Evolutionary conservation across 1,140 invertebrate genomes (phyloP), one percentile per base, ranked within the genome.

Genomic region (Monochamus saltuarius): DNA sequence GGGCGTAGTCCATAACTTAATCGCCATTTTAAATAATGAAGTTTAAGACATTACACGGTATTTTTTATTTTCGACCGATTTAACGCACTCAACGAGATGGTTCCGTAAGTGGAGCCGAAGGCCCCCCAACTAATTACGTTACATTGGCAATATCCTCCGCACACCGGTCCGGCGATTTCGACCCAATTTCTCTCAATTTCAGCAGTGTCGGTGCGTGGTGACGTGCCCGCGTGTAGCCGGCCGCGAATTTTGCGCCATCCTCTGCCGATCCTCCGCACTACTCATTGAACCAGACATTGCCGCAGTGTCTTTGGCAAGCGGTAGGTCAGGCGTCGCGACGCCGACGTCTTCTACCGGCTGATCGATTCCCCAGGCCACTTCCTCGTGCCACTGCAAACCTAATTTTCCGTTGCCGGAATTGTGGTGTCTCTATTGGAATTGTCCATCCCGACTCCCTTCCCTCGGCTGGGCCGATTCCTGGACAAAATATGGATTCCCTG

Each of bases 261-360:
- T 29, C 57, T 46, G 46, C 47, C 34, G 47, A 11, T 49, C 51
- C 51, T 43, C 57, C 57, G 57, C 57, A 59, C 57, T 59, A 59
- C 35, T 51, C 37, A 59, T 29, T 29, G 22, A 29, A 29, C 22
- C 22, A 29, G 22, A 29, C 54, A 53, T 46, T 55, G 59, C 59
- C 54, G 59, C 59, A 61, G 59, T 61, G 57, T 37, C 42, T 59
- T 61, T 67, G 57, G 65, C 57, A 63, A 46, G 17, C 16, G 45
- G 56, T 56, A 54, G 56, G 65, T 59, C 62, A 51, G 65, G 61
- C 64, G 60, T 64, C 56, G 51, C 45, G 60, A 57, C 52, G 60
- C 53, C 59, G 50, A 53, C 59, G 64, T 36, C 58, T 35, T 35
- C 42, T 29, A 46, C 65, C 55, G 53, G 52, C 57, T 64, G 37